Evolutionary conservation across 2,113 vertebrate genomes (phyloP).

Genomic region (Halcyon malimbica): DNA sequence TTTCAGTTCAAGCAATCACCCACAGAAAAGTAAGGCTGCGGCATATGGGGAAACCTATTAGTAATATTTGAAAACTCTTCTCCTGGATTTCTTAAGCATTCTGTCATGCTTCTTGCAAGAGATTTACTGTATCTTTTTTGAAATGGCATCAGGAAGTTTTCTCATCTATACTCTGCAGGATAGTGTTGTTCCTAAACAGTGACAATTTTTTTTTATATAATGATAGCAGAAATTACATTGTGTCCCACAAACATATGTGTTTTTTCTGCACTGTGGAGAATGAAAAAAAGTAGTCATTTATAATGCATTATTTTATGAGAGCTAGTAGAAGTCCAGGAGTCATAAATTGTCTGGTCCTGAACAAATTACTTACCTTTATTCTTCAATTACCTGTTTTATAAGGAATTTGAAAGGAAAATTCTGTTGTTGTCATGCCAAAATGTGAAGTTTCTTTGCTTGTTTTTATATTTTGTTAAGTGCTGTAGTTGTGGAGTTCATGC

Average conservation of each 20-base stretch:
- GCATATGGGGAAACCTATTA: neutral
- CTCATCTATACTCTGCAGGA: neutral
- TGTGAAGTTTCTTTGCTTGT: neutral
- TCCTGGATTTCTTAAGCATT: neutral
- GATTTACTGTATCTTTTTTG: neutral
- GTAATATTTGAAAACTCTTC: conserved; percentile 11
- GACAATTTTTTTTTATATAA: neutral
- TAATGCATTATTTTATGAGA: neutral
- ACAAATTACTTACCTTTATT: neutral
- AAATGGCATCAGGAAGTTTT: neutral
- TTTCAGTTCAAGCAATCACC: neutral
- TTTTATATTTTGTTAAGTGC: neutral
- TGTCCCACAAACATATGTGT: neutral
- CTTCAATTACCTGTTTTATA: neutral
- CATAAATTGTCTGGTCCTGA: neutral
- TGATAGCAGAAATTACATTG: neutral
- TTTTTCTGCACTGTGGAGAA: neutral
- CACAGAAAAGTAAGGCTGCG: neutral
- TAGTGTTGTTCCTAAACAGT: neutral
- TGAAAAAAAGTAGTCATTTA: neutral
- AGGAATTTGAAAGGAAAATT: neutral
- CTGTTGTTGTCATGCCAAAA: neutral
- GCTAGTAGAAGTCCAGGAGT: neutral
- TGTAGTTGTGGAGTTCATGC: neutral
- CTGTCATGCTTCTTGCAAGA: neutral